phyloP scores from a whole-genome alignment of 2,113 vertebrate species.

The Neolamprologus toae region DNA sequence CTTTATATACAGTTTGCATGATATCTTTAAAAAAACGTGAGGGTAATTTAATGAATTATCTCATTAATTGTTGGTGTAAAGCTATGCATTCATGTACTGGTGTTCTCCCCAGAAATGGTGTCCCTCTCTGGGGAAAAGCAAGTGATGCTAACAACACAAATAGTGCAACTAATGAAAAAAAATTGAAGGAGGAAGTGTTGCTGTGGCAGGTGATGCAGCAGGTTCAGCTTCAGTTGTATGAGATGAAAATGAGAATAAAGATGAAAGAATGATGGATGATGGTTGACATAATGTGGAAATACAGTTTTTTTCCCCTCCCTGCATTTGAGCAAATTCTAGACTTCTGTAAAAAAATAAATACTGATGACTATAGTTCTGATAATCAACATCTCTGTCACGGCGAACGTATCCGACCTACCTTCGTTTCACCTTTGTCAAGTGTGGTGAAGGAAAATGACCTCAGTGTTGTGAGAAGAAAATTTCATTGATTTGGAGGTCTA shows the following conservation, averaged over 20 bases:
- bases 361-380: neutral
- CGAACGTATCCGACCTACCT: neutral
- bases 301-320: accelerated
- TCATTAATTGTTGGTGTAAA: neutral
- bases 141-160: neutral
- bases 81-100: neutral
- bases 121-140: neutral
- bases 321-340: neutral
- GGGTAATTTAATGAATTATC: neutral
- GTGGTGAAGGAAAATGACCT: neutral
- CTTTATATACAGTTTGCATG: neutral
- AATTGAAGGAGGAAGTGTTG: neutral
- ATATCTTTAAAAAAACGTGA: neutral
- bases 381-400: neutral
- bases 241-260: neutral
- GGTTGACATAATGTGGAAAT: neutral
- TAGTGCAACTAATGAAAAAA: neutral
- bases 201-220: neutral
- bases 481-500: neutral
- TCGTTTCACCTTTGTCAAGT: neutral
- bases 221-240: neutral
- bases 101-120: neutral
- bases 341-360: neutral
- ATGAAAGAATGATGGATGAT: neutral
- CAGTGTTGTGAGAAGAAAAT: neutral